phyloP scores from a whole-genome alignment of 1,140 invertebrate species.

The Homalodisca vitripennis region DNA sequence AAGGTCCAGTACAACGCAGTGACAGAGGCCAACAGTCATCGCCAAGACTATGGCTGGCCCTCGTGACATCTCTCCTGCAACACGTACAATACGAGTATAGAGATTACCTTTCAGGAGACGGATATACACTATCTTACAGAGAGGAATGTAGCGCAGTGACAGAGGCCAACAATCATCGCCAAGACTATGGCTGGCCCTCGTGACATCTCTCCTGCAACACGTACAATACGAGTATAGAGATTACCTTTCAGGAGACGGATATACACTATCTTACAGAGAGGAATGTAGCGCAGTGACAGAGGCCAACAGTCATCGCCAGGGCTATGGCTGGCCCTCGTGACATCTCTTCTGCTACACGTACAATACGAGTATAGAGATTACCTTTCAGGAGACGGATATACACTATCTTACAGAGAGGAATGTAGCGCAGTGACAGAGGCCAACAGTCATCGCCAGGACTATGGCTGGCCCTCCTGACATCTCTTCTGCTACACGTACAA shows the following conservation, averaged over 20 bases:
- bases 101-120: too few relatives aligned
- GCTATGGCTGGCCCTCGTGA: conserved; percentile 1
- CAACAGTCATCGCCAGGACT: background rate
- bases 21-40: background rate
- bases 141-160: conserved; percentile 51
- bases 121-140: too few relatives aligned
- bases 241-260: too few relatives aligned
- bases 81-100: background rate
- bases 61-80: conserved; percentile 23
- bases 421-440: conserved; percentile 34
- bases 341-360: conserved; percentile 20
- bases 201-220: conserved; percentile 24
- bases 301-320: background rate
- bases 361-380: background rate
- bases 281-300: conserved; percentile 46
- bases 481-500: conserved; percentile 12
- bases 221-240: background rate
- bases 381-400: too few relatives aligned
- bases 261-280: too few relatives aligned
- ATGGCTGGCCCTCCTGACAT: conserved; percentile 12
- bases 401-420: conserved; percentile 76
- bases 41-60: conserved; percentile 4
- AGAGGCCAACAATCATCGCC: background rate
- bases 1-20: conserved; percentile 58
- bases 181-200: conserved; percentile 3